Conservation (phyloP, 2,797 vertebrate species). For the Alauda arvensis region DNA sequence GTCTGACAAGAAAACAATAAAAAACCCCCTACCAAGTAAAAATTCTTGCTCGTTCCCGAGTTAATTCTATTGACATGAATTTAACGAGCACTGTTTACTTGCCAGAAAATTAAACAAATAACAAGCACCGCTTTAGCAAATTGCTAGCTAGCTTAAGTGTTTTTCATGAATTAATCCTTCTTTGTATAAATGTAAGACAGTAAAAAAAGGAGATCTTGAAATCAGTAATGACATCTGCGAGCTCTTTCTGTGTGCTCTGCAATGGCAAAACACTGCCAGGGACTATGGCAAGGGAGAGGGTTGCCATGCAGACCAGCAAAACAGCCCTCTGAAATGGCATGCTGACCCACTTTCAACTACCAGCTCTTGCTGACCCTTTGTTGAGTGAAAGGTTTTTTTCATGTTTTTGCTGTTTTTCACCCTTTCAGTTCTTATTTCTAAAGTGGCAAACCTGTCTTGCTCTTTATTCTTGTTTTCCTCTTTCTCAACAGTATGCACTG, state of each 20-base stretch:
- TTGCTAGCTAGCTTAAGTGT: background rate
- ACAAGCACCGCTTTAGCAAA: background rate
- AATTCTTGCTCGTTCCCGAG: background rate
- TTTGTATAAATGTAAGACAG: constrained; percentile 11
- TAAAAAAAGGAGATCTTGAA: background rate
- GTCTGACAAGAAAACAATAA: background rate
- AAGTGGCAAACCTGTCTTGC: background rate
- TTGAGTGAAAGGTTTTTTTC: constrained; percentile 21
- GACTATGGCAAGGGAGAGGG: background rate
- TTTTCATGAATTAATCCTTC: constrained; percentile 7
- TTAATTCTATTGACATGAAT: background rate
- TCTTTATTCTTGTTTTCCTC: background rate
- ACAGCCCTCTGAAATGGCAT: constrained; percentile 6
- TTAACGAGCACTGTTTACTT: background rate
- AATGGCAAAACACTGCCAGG: background rate
- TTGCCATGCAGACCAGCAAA: constrained; percentile 37
- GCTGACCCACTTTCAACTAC: constrained; percentile 53
- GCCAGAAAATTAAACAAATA: constrained; percentile 30
- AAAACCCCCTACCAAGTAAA: background rate
- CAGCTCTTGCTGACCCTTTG: constrained; percentile 41
- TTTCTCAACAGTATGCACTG: background rate
- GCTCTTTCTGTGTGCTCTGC: background rate
- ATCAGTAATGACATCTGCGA: background rate
- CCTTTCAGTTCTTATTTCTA: constrained; percentile 41
- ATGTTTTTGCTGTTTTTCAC: constrained; percentile 40